A percentile compares a stretch with the other conserved stretches of the same genome.
phyloP scores from a whole-genome alignment of 2,797 vertebrate species.

The Loris lydekkerianus region DNA sequence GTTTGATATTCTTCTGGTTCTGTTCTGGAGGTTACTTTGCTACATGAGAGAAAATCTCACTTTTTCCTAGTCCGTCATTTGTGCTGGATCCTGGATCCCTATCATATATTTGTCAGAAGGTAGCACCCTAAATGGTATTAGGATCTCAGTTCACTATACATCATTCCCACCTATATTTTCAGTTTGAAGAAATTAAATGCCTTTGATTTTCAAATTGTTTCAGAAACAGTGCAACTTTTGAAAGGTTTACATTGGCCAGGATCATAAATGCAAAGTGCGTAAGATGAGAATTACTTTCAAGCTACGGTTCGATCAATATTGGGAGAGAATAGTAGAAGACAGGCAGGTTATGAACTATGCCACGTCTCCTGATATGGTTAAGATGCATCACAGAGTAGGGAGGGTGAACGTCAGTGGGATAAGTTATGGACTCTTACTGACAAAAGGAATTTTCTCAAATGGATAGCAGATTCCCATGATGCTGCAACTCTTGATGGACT shows the following conservation, averaged over 20 bases:
- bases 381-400: background rate
- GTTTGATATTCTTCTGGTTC: background rate
- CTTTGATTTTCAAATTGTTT: background rate
- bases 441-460: background rate
- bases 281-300: background rate
- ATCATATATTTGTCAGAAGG: background rate
- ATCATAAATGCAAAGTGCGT: background rate
- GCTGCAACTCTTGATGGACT: background rate
- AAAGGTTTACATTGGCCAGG: background rate
- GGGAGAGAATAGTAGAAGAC: background rate
- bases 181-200: background rate
- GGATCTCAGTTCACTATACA: background rate
- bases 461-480: accelerated
- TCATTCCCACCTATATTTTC: background rate
- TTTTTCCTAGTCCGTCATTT: background rate
- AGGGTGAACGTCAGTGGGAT: accelerated
- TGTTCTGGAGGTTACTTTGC: background rate
- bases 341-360: background rate
- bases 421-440: background rate
- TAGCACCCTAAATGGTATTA: background rate
- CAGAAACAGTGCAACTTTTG: background rate
- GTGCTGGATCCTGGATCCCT: background rate
- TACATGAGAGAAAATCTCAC: background rate
- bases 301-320: background rate
- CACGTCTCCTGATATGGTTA: accelerated